Percentiles rank a stretch among this genome's conserved stretches.
These are phyloP conservation scores for Rhyacophila brunnea DNA, from an alignment of 1,140 invertebrate species.

Conservation along the genomic window DNA sequence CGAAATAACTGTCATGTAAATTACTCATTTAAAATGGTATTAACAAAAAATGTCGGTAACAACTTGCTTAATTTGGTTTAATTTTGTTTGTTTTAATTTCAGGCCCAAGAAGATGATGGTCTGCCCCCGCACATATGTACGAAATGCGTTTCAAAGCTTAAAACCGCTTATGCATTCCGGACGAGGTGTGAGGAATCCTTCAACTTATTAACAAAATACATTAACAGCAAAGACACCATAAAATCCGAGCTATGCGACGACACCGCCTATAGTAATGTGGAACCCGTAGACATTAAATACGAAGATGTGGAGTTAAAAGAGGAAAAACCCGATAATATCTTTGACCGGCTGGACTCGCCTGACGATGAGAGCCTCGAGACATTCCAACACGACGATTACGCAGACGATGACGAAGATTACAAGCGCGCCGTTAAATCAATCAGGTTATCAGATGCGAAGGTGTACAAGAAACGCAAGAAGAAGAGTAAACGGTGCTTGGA, in stretches of 20 bases:
- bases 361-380: neutral
- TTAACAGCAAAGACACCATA: neutral
- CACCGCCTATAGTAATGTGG: neutral
- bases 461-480: slow-evolving; percentile 11
- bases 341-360: neutral
- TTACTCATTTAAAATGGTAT: too few relatives aligned
- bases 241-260: neutral
- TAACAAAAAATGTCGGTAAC: too few relatives aligned
- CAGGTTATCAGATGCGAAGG: neutral
- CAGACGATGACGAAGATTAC: neutral
- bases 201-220: slow-evolving; percentile 7
- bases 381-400: slow-evolving; percentile 3
- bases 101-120: slow-evolving; percentile 37
- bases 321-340: slow-evolving; percentile 8
- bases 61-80: too few relatives aligned
- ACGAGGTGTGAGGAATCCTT: slow-evolving; percentile 28
- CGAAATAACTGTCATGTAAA: too few relatives aligned
- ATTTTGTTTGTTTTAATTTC: too few relatives aligned
- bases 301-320: slow-evolving; percentile 14
- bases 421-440: slow-evolving; percentile 1
- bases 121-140: slow-evolving; percentile 29
- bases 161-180: slow-evolving; percentile 27
- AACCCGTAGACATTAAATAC: neutral
- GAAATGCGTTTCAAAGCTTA: slow-evolving; percentile 27
- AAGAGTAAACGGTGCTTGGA: slow-evolving; percentile 4